Base-by-base conservation (phyloP, 2,797 vertebrate species). In the Philypnodon macrostomus region DNA sequence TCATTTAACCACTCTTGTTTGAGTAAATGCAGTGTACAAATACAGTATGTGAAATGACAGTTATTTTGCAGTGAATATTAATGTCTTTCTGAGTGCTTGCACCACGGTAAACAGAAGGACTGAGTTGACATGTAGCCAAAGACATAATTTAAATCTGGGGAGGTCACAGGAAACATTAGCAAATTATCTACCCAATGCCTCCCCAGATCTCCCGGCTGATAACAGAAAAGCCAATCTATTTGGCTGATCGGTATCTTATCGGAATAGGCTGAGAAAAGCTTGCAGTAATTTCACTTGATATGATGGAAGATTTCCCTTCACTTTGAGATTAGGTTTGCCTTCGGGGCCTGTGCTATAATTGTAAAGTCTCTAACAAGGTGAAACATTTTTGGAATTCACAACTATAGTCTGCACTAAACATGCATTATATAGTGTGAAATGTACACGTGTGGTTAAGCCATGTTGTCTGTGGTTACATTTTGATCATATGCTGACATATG, bases 141-240 rank as follows among this genome's bases (percentile, higher is more conserved):
- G 84, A 87, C 84, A 85, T 82, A 65, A 86, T 89, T 88, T 89
- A 83, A 88, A 88, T 87, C 86, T 79, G 79, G 78, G 83, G 88
- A 90, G 88, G 89, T 90, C 89, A 90, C 81, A 89, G 88, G 83
- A 89, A 90, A 90, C 87, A 87, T 89, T 85, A 88, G 88, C 89
- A 90, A 90, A 91, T 91, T 85, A 89, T 88, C 84, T 87, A 84
- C 58, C 83, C 79, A 68, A 80, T 85, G 86, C 69, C 81, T 88
- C 87, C 77, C 69, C 73, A 87, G 88, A 91, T 90, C 84, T 80
- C 74, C 44, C 32, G 30, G 73, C 77, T 80, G 89, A 91, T 91
- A 89, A 79, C 73, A 81, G 79, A 85, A 85, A 90, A 89, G 85
- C 86, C 87, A 89, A 90, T 91, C 88, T 89, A 85, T 84, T 83